phyloP scores from a whole-genome alignment of 2,113 vertebrate species.

The Podocnemis expansa region DNA sequence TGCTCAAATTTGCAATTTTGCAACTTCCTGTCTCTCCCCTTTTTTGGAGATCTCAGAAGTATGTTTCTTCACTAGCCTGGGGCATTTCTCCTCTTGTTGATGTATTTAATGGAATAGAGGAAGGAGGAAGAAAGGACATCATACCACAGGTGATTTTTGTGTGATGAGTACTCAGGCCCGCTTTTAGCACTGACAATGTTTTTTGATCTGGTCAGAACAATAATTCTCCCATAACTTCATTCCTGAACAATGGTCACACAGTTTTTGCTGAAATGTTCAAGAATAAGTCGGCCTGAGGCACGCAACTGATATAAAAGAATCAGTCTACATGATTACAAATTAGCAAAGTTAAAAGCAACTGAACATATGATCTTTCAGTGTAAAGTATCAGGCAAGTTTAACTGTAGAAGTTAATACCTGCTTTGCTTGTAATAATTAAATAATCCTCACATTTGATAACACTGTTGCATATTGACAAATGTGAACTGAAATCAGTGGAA shows the following conservation, averaged over 20 bases:
- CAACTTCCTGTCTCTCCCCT: neutral
- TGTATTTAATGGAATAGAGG: neutral
- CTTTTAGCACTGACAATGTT: slow-evolving; percentile 30
- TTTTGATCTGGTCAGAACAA: neutral
- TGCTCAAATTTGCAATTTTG: neutral
- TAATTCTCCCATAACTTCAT: neutral
- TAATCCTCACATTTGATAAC: neutral
- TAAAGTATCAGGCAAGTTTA: neutral
- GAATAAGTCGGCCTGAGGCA: neutral
- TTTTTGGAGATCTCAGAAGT: neutral
- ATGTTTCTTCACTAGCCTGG: neutral
- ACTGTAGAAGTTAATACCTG: neutral
- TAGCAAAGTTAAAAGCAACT: neutral
- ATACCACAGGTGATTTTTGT: slow-evolving; percentile 33
- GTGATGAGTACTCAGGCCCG: slow-evolving; percentile 28
- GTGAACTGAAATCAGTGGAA: neutral
- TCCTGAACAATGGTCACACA: neutral
- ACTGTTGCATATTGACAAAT: neutral
- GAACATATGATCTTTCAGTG: neutral
- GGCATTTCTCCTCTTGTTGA: neutral
- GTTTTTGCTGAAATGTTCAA: neutral
- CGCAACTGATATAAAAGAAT: neutral
- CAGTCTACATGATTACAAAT: neutral
- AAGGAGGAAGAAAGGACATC: slow-evolving; percentile 14
- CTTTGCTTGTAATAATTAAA: too few relatives aligned